A percentile compares a stretch with the other conserved stretches of the same genome.
Conservation (phyloP, 2,888 invertebrate genomes). For the Bruchidius siliquastri region DNA sequence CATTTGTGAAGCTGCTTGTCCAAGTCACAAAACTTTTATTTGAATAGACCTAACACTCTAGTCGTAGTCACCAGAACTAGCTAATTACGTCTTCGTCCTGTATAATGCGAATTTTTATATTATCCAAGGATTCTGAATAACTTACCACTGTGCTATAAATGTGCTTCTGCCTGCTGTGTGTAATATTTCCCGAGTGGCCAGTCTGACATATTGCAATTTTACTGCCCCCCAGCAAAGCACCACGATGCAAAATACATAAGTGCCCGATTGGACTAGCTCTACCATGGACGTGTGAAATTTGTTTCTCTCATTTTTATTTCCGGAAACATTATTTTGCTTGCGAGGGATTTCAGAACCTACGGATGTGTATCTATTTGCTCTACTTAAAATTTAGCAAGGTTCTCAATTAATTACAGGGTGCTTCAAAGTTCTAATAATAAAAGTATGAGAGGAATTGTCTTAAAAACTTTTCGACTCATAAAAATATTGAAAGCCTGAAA, state of each 20-base stretch:
- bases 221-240: conserved; percentile 31
- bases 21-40: too few species aligned
- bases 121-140: not conserved
- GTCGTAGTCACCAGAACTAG: too few species aligned
- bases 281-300: conserved; percentile 1
- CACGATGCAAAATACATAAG: conserved; percentile 36
- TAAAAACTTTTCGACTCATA: too few species aligned
- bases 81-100: too few species aligned
- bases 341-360: not conserved
- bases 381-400: too few species aligned
- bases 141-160: not conserved
- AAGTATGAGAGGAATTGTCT: too few species aligned
- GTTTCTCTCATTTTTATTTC: not conserved
- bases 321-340: not conserved
- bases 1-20: too few species aligned
- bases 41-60: too few species aligned
- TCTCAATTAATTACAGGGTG: too few species aligned
- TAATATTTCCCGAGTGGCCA: conserved; percentile 47
- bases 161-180: conserved; percentile 35
- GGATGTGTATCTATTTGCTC: not conserved
- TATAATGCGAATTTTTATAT: too few species aligned
- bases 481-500: too few species aligned
- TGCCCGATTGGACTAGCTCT: conserved; percentile 1
- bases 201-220: conserved; percentile 45
- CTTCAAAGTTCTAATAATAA: too few species aligned